These are phyloP conservation scores for Trissolcus brochymenae DNA, from an alignment of 2,888 invertebrate genomes.

Conservation along the genomic window DNA sequence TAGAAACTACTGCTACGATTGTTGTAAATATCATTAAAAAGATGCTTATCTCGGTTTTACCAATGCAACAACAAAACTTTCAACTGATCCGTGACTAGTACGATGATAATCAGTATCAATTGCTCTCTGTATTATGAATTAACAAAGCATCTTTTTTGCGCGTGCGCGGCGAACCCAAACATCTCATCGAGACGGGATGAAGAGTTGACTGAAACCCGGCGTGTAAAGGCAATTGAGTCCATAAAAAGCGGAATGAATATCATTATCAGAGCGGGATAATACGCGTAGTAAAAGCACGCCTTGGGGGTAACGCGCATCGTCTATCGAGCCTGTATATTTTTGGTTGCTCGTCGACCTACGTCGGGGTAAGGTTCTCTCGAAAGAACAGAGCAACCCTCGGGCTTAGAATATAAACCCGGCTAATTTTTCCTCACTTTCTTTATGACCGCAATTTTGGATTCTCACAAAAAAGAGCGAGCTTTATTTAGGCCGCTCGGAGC, in stretches of 20 bases:
- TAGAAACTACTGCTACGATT: neutral
- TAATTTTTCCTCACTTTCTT: conserved; percentile 72
- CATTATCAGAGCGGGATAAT: conserved; percentile 44
- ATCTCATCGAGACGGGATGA: conserved; percentile 4
- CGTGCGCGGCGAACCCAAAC: neutral
- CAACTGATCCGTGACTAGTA: conserved; percentile 3
- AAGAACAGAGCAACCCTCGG: conserved; percentile 61
- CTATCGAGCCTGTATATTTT: conserved; percentile 39
- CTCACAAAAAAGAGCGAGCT: conserved; percentile 69
- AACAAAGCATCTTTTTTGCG: conserved; percentile 4
- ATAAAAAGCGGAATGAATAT: conserved; percentile 49
- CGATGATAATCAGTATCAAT: conserved; percentile 6
- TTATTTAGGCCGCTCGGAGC: conserved; percentile 65
- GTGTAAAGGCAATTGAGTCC: conserved; percentile 25
- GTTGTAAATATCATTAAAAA: neutral
- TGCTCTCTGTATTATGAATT: conserved; percentile 6
- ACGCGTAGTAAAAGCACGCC: conserved; percentile 46
- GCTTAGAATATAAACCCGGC: conserved; percentile 66
- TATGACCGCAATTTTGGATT: conserved; percentile 75
- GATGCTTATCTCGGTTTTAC: conserved; percentile 4
- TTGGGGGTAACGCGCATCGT: conserved; percentile 46
- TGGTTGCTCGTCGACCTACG: conserved; percentile 31
- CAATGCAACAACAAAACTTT: neutral
- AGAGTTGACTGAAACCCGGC: conserved; percentile 31
- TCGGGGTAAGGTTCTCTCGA: conserved; percentile 42